Percentiles rank a stretch among this genome's conserved stretches.
Conservation (phyloP, 2,113 vertebrate genomes). For the Anoplopoma fimbria region DNA sequence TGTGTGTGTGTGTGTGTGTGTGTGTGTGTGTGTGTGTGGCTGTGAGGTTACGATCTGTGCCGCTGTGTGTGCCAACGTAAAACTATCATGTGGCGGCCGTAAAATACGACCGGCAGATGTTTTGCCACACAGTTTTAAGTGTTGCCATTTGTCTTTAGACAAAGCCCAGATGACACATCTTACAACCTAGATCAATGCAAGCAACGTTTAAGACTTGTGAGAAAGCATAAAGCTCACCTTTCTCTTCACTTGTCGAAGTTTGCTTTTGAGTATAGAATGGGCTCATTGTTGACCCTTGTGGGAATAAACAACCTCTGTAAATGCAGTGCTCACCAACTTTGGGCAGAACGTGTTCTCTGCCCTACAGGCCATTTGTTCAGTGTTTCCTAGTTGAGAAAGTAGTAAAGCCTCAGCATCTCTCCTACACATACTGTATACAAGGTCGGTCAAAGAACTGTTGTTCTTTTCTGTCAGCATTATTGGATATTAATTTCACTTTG, state of each 20-base stretch:
- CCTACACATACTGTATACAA: background rate
- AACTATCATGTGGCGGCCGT: background rate
- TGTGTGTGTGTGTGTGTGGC: too few relatives aligned
- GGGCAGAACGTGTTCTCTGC: background rate
- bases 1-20: too few relatives aligned
- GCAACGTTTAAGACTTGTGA: too few relatives aligned
- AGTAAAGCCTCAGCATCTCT: background rate
- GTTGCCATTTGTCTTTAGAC: background rate
- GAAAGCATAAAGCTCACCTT: too few relatives aligned
- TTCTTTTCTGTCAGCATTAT: background rate
- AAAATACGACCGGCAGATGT: background rate
- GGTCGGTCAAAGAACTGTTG: background rate
- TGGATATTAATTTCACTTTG: background rate
- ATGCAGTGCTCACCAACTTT: too few relatives aligned
- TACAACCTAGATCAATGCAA: background rate
- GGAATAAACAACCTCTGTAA: too few relatives aligned
- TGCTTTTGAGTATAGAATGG: too few relatives aligned
- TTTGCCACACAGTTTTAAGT: background rate
- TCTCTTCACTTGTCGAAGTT: too few relatives aligned
- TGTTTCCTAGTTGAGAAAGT: background rate
- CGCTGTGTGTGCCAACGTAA: background rate
- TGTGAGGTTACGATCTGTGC: too few relatives aligned
- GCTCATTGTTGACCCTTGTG: too few relatives aligned
- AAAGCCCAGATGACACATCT: background rate
- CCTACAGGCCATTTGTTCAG: background rate